Evolutionary conservation across 92 coral and sea anemone genomes (phyloP).

Genomic region (Zoanthus solanderi): DNA sequence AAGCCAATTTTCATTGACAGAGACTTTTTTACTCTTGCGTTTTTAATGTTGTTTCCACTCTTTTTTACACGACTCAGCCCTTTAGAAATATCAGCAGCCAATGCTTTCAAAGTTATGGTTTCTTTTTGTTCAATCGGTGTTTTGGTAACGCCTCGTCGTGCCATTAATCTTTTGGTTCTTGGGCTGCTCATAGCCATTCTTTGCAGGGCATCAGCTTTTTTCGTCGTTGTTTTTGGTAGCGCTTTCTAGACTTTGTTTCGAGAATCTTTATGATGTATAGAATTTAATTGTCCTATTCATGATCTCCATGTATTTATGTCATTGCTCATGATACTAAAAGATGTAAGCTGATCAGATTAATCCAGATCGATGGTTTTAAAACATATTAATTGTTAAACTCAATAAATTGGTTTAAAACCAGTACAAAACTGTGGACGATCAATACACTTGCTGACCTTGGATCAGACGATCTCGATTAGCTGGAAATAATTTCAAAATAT

Average conservation of each 20-base stretch:
- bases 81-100: conserved; percentile 8
- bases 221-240: neutral
- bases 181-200: conserved; percentile 4
- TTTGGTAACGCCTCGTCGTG: neutral
- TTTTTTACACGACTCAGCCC: neutral
- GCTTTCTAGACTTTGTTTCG: neutral
- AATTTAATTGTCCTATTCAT: too few relatives aligned
- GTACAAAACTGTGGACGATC: too few relatives aligned
- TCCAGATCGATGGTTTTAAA: too few relatives aligned
- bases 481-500: too few relatives aligned
- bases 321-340: too few relatives aligned
- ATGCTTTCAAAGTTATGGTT: neutral
- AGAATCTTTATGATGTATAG: too few relatives aligned
- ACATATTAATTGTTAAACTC: too few relatives aligned
- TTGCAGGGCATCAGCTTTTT: neutral
- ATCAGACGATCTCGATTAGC: too few relatives aligned
- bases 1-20: conserved; percentile 4
- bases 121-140: conserved; percentile 4
- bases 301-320: too few relatives aligned
- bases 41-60: conserved; percentile 5
- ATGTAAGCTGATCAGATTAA: too few relatives aligned
- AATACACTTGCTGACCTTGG: too few relatives aligned
- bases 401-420: too few relatives aligned
- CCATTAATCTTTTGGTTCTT: neutral
- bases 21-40: neutral